These are phyloP conservation scores for Magallana gigas DNA, from an alignment of 1,140 invertebrate genomes.

Conservation along the genomic window DNA sequence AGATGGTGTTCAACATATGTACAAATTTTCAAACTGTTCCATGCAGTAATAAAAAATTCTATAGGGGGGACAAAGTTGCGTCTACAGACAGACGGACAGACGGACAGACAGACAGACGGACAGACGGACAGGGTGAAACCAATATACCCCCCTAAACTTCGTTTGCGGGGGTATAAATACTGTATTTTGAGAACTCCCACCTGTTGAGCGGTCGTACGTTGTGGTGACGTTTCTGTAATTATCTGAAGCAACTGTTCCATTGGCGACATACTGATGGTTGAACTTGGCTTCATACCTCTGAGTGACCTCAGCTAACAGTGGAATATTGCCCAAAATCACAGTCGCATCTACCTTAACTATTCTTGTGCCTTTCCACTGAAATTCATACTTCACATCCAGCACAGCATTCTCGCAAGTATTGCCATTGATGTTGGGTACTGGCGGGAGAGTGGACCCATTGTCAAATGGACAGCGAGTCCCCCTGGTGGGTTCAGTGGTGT, in stretches of 20 bases:
- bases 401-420: constrained; percentile 56
- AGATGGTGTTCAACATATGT: too few species aligned
- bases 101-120: too few species aligned
- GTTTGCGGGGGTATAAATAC: too few species aligned
- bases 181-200: constrained; percentile 17
- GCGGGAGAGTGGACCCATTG: constrained; percentile 57
- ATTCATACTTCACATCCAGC: constrained; percentile 55
- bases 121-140: too few species aligned
- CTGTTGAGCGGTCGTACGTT: constrained; percentile 54
- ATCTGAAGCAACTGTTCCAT: constrained; percentile 31
- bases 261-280: constrained; percentile 43
- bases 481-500: background rate
- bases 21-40: too few species aligned
- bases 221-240: constrained; percentile 49
- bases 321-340: constrained; percentile 55
- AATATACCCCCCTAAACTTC: too few species aligned
- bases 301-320: constrained; percentile 46
- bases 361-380: constrained; percentile 55
- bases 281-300: constrained; percentile 56
- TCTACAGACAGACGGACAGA: too few species aligned
- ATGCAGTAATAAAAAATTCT: too few species aligned
- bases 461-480: constrained; percentile 62
- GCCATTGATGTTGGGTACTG: constrained; percentile 10
- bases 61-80: too few species aligned
- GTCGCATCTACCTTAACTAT: constrained; percentile 54